phyloP scores from a whole-genome alignment of 2,113 vertebrate species.

The Perca fluviatilis region DNA sequence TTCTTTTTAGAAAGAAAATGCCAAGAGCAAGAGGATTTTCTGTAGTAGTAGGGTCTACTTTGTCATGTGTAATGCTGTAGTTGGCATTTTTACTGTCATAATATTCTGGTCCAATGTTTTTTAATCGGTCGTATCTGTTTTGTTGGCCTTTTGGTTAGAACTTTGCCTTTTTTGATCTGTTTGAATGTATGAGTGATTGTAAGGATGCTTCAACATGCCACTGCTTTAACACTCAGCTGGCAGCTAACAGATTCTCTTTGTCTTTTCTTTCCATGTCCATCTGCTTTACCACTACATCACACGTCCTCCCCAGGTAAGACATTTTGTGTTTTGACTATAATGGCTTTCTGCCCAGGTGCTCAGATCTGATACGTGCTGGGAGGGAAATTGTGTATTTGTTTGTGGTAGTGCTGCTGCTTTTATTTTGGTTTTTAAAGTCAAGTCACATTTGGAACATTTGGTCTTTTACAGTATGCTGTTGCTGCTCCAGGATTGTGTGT shows the following conservation, averaged over 20 bases:
- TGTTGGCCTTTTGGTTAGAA: neutral
- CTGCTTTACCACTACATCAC: neutral
- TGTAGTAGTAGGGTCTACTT: no score
- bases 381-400: neutral
- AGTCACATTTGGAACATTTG: no score
- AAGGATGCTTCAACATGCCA: neutral
- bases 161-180: neutral
- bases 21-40: neutral
- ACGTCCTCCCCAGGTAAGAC: conserved; percentile 47
- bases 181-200: neutral
- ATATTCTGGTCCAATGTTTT: neutral
- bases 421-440: neutral
- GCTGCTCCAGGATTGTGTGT: no score
- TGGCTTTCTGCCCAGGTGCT: neutral
- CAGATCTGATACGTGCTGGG: neutral
- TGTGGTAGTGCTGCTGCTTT: conserved; percentile 8
- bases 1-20: neutral
- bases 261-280: conserved; percentile 38
- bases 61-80: neutral
- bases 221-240: neutral
- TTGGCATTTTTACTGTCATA: neutral
- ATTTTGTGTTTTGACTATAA: neutral
- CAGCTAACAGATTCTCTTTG: conserved; percentile 20
- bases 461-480: no score
- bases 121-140: no score